Conservation (phyloP, 2,888 invertebrate species). For the Epistrophella euchroma region DNA sequence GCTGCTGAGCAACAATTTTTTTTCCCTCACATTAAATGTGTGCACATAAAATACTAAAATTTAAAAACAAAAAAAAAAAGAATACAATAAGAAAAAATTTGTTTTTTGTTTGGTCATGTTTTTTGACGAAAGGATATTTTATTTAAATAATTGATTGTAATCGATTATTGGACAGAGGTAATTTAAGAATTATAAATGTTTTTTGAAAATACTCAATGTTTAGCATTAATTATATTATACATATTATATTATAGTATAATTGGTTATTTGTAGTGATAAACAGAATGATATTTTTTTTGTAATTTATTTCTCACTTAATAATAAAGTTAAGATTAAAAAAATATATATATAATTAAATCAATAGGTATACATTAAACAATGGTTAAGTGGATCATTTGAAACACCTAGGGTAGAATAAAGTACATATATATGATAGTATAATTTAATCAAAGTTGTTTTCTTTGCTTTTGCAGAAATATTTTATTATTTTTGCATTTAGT, state of each 20-base stretch:
- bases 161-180: slow-evolving; percentile 38
- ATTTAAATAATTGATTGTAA: slow-evolving; percentile 33
- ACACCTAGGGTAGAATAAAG: slow-evolving; percentile 47
- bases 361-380: slow-evolving; percentile 47
- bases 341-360: slow-evolving; percentile 42
- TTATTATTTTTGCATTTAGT: slow-evolving; percentile 15
- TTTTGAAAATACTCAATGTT: slow-evolving; percentile 65
- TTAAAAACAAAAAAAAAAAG: neutral
- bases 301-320: slow-evolving; percentile 52
- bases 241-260: slow-evolving; percentile 48
- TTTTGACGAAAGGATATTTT: slow-evolving; percentile 32
- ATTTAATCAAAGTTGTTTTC: slow-evolving; percentile 25
- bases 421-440: slow-evolving; percentile 23
- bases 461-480: slow-evolving; percentile 40
- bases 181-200: slow-evolving; percentile 15
- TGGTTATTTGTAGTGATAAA: slow-evolving; percentile 73
- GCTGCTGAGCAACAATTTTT: slow-evolving; percentile 47
- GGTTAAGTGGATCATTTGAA: slow-evolving; percentile 66
- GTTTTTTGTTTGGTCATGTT: slow-evolving; percentile 47
- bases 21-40: slow-evolving; percentile 50
- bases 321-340: slow-evolving; percentile 37
- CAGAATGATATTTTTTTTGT: slow-evolving; percentile 39
- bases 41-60: slow-evolving; percentile 49
- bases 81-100: slow-evolving; percentile 11
- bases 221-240: slow-evolving; percentile 57